Conservation (phyloP, 2,888 invertebrate species). For the Xestia xanthographa region DNA sequence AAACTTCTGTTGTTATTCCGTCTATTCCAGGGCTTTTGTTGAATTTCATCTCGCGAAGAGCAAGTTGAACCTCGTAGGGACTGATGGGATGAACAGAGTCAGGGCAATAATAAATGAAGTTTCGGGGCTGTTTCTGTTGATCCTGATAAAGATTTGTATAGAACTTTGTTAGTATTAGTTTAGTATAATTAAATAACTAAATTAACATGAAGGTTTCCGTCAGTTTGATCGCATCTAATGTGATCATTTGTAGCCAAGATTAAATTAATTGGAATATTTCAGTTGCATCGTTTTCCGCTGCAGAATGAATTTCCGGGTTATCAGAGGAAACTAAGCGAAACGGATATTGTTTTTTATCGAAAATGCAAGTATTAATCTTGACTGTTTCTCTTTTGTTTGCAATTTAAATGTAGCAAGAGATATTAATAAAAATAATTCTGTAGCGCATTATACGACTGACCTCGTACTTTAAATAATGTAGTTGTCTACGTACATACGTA, state of each 20-base stretch:
- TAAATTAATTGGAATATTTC: constrained; percentile 28
- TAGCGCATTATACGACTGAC: not conserved
- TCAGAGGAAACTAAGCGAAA: constrained; percentile 32
- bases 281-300: constrained; percentile 31
- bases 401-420: not conserved
- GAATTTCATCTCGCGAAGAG: too few species aligned
- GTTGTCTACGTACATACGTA: not conserved
- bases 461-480: not conserved
- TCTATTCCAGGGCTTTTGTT: too few species aligned
- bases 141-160: too few species aligned
- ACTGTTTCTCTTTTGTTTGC: not conserved
- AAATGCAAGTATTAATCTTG: not conserved
- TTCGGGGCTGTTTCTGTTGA: too few species aligned
- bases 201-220: constrained; percentile 13
- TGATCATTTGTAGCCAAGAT: constrained; percentile 24
- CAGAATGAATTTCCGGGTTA: constrained; percentile 28
- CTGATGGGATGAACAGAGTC: too few species aligned
- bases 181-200: not conserved
- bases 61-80: too few species aligned
- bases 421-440: not conserved
- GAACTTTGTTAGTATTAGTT: too few species aligned
- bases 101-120: too few species aligned
- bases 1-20: too few species aligned
- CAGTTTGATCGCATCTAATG: constrained; percentile 3
- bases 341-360: constrained; percentile 1